Evolutionary conservation across 1,140 invertebrate genomes (phyloP), one percentile per base, ranked within the genome.

Genomic region (Triops cancriformis): DNA sequence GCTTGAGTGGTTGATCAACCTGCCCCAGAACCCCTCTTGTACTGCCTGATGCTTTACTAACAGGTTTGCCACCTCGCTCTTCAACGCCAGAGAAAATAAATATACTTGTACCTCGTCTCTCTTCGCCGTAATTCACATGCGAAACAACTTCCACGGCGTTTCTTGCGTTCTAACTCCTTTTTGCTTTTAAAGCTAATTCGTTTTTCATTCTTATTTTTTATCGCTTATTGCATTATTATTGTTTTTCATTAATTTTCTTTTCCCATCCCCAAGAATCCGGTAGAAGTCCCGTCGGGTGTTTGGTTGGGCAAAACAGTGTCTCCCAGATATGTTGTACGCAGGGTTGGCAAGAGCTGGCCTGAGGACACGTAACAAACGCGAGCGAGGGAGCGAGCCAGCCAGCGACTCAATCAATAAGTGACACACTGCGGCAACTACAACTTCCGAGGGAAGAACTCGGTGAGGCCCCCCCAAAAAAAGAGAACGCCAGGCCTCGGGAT

Each of bases 401-500:
- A 18, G 51, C 14, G 51, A 64, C 51, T 64, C 51, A 64, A 64
- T 64, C 51, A 64, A 64, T 64, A 64, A 64, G 51, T 64, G 51
- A 64, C 51, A 64, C 51, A 23, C 51, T 64, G 51, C 51, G 51
- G 51, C 51, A 64, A 64, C 51, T 64, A 64, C 51, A 64, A 64
- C 51, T 64, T 23, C 10, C 31, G 31, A 37, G 31, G 51, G 23
- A 23, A 64, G 51, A 64, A 64, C 51, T 14, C 51, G 18, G 51
- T 14, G 51, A 64, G 51, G 23, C 14, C 18, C 51, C 43, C 43
- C 43, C 43, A 45, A 45, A 14, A 18, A n/a, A 64, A 18, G 10
- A 18, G 14, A 64, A 64, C 14, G 51, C 14, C 10, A 9, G 18
- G 14, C 51, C 43, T 23, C 23, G 51, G 10, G 51, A 64, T n/a